phyloP scores from a whole-genome alignment of 1,140 invertebrate species.

The Brachionus koreanus region DNA sequence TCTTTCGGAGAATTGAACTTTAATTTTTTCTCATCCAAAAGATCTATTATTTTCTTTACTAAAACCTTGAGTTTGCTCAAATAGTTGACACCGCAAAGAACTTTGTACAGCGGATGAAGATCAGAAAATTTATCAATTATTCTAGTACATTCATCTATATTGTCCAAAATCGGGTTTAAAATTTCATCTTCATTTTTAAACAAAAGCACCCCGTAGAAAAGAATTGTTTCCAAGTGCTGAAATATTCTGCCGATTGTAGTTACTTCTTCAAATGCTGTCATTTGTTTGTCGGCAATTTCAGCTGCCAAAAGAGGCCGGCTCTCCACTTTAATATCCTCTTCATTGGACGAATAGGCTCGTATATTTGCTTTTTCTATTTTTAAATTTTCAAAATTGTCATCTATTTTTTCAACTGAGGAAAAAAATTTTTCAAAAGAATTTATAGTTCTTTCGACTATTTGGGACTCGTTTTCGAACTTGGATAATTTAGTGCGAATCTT shows the following conservation, averaged over 20 bases:
- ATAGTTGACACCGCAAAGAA: slow-evolving; percentile 40
- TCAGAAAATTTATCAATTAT: slow-evolving; percentile 31
- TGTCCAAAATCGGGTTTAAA: slow-evolving; percentile 23
- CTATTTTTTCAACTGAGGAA: slow-evolving; percentile 20
- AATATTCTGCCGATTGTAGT: slow-evolving; percentile 25
- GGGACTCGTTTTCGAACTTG: slow-evolving; percentile 28
- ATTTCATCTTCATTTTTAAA: slow-evolving; percentile 45
- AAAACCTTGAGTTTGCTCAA: slow-evolving; percentile 38
- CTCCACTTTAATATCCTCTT: slow-evolving; percentile 5
- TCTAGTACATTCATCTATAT: slow-evolving; percentile 32
- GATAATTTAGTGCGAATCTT: slow-evolving; percentile 22
- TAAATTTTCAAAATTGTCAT: slow-evolving; percentile 42
- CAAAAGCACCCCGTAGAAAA: slow-evolving; percentile 13
- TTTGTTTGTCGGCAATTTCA: slow-evolving; percentile 23
- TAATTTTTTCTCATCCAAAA: slow-evolving; percentile 24
- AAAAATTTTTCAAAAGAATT: slow-evolving; percentile 43
- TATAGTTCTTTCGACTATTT: slow-evolving; percentile 14
- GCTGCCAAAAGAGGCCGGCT: not conserved
- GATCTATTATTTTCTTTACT: slow-evolving; percentile 7
- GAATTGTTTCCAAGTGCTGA: slow-evolving; percentile 28
- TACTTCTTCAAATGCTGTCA: slow-evolving; percentile 36
- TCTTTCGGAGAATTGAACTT: slow-evolving; percentile 40
- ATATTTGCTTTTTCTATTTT: not conserved
- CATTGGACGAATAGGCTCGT: not conserved
- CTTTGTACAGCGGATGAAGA: slow-evolving; percentile 40